Base-by-base conservation (phyloP, 2,888 invertebrate species). In the Troglohyphantes excavatus region DNA sequence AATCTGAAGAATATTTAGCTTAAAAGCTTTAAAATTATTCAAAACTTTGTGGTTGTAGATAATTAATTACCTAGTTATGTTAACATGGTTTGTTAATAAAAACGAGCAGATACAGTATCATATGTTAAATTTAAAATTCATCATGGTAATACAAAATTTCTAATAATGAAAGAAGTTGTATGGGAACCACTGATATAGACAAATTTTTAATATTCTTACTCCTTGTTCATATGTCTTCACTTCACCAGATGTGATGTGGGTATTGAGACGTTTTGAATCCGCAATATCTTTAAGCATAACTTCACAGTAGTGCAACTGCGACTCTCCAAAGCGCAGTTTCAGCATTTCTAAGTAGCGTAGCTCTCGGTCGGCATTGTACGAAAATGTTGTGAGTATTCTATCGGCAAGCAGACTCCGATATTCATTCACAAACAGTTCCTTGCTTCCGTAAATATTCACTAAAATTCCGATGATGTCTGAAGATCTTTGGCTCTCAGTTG, bases 231-330 rank as follows among this genome's bases (percentile, higher is more conserved):
- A 83, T 29, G 84, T 90, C 23, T 91, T 85, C 29, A 91, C 86
- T 79, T 92, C 91, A 43, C 92, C 93, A 17, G 92, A 91, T 85
- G 91, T 92, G 9, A 94, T 93, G 78, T 93, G 92, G 11, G 96
- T 95, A 94, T 98, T 98, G 75, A 99, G 97, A 92, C 98, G 95
- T 93, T 98, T 97, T 0, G 99, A 99, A 93, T 99, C 99, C 26
- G 96, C 96, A 59, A 99, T 96, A 94, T 99, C 99, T 93, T 98
- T 98, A 46, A 99, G 94, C 99, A 99, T 99, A 0, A 99, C 98
- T 94, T 99, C 99, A 94, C 99, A 99, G 93, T 97, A 97, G 93
- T 98, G 98, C 81, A 99, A 94, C 92, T 98, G 97, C n/a, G 97
- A 96, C 93, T 99, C 99, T 0, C 98, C 99, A 95, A 99, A 99